Evolutionary conservation across 2,113 vertebrate genomes (phyloP), one percentile per base, ranked within the genome.

Genomic region (Tychaedon coryphoeus): DNA sequence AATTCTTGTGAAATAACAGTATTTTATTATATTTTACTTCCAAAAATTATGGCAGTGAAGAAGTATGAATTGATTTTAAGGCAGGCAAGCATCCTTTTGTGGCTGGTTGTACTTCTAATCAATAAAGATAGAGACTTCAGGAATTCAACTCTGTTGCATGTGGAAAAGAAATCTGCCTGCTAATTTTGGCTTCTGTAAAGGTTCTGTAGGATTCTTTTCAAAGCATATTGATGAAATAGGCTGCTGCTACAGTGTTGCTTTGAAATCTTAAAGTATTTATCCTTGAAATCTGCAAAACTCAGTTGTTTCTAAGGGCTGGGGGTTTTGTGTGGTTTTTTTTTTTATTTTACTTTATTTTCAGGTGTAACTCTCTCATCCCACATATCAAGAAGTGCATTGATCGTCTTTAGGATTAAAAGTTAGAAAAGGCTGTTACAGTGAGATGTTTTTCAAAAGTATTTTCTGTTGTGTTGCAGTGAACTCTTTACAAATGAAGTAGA

Each of bases 291-390:
- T 28, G 31, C 60, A 89, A 70, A 58, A 23, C 26, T 69, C 14
- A 4, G 12, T 65, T 75, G 5, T 81, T 90, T 53, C 9, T 58
- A 38, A 66, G 78, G 28, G 14, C 16, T 61, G 8, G 1, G 1
- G 10, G 0, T 9, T 13, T 29, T 57, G 7, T 38, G 6, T 43
- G 6, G 6, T 43, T 2, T 34, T 43, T 2, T 34, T 43, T 62
- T 62, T 42, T 15, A 8, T 40, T 58, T 31, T n/a, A 26, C 40
- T 75, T 69, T 64, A 19, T 31, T 19, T 11, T 5, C 12, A 28
- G 16, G 2, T 20, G 4, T 14, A 45, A 23, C 83, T 91, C 25
- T 92, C 16, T 65, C 24, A 58, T 74, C 29, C 23, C 19, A 81
- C 47, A 13, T 26, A 54, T 83, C 13, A 38, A 31, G 12, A 77